These are phyloP conservation scores for Muscina levida DNA, from an alignment of 2,888 invertebrate species.

Conservation along the genomic window DNA sequence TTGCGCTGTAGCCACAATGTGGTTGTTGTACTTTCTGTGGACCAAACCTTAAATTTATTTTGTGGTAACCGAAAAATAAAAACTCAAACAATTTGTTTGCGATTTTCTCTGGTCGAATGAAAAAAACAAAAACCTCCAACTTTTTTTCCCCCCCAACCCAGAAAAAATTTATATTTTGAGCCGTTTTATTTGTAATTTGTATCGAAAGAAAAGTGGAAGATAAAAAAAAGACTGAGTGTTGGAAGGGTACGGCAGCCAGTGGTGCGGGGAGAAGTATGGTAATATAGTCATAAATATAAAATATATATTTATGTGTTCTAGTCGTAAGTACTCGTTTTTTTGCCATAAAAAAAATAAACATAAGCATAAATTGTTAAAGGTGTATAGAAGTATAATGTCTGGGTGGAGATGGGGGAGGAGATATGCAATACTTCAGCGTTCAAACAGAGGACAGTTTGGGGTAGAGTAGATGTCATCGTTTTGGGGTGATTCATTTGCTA, in stretches of 20 bases:
- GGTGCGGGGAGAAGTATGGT: not conserved
- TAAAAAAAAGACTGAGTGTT: too few relatives aligned
- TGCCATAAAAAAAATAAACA: too few relatives aligned
- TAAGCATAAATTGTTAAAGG: constrained; percentile 4
- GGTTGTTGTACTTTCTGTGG: not conserved
- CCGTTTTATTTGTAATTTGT: not conserved
- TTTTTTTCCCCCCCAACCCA: too few relatives aligned
- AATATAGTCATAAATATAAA: constrained; percentile 11
- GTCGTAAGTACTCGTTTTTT: too few relatives aligned
- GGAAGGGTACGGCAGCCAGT: too few relatives aligned
- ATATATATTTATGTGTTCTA: too few relatives aligned
- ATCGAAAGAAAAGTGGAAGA: too few relatives aligned
- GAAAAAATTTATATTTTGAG: not conserved
- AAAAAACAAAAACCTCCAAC: too few relatives aligned
- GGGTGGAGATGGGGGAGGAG: not conserved
- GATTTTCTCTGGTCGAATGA: constrained; percentile 20
- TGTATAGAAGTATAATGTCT: constrained; percentile 2
- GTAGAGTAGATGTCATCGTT: too few relatives aligned
- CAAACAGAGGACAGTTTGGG: too few relatives aligned
- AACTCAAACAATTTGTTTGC: constrained; percentile 27
- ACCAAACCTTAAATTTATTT: constrained; percentile 55
- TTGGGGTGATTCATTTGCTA: not conserved
- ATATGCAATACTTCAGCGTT: too few relatives aligned
- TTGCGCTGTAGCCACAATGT: not conserved
- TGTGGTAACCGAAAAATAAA: constrained; percentile 40